Percentiles rank a stretch among this genome's conserved stretches.
Conservation (phyloP, 2,113 vertebrate species). For the Macquaria ambigua region DNA sequence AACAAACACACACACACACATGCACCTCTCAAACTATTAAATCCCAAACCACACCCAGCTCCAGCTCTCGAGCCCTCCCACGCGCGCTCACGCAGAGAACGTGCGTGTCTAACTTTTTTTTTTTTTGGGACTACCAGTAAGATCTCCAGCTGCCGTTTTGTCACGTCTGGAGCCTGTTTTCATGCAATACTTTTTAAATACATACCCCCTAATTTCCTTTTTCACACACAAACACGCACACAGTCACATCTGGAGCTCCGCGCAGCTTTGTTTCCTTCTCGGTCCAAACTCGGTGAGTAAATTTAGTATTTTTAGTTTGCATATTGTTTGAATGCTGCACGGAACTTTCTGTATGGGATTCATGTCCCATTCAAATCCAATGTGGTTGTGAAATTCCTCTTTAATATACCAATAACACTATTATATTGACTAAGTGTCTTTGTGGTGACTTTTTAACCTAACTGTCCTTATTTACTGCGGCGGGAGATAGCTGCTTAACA, state of each 20-base stretch:
- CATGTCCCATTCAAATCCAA: constrained; percentile 6
- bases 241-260: background rate
- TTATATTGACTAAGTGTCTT: background rate
- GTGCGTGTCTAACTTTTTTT: constrained; percentile 32
- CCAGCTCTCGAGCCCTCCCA: constrained; percentile 58
- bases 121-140: constrained; percentile 36
- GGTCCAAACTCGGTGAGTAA: constrained; percentile 60
- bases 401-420: background rate
- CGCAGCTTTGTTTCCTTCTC: background rate
- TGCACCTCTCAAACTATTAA: constrained; percentile 24
- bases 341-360: background rate
- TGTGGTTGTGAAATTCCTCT: background rate
- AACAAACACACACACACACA: background rate
- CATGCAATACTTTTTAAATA: constrained; percentile 7
- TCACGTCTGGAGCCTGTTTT: constrained; percentile 48
- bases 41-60: constrained; percentile 77
- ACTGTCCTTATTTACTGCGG: background rate
- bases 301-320: constrained; percentile 12
- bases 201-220: background rate
- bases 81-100: constrained; percentile 54
- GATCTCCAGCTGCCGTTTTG: constrained; percentile 39
- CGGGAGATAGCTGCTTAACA: background rate
- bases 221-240: accelerated
- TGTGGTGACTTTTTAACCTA: background rate
- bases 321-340: constrained; percentile 31